Evolutionary conservation across 2,888 invertebrate species (phyloP), one percentile per base, ranked within the genome.

Genomic region (Zhengitettix transpicula): DNA sequence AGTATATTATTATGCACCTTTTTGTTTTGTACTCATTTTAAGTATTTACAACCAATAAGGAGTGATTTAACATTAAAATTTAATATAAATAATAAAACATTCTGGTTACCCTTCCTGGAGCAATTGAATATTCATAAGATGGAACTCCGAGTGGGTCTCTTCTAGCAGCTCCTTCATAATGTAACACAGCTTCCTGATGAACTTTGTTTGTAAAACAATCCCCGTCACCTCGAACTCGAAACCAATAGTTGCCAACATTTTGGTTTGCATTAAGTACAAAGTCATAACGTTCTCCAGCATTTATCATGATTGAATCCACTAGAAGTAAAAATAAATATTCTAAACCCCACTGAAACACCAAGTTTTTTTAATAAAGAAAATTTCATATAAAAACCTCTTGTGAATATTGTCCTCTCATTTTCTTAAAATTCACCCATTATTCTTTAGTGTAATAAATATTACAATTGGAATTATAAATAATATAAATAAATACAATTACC

Each of bases 231-330:
- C 72, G 69, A 44, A 74, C 72, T 57, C 73, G 68, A 54, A 78
- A 71, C 75, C 74, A 75, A 65, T 77, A 77, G 58, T 73, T 72
- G 2, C 67, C 71, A 14, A 67, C 61, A 5, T 65, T 63, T 59
- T 72, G 70, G 61, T 70, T 66, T 9, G 75, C 72, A 12, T 66
- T 63, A 9, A 77, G 60, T 42, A 77, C 71, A 58, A 77, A 73
- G 65, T 77, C 77, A 67, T 71, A 76, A 59, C 77, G 67, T 63
- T 78, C 78, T 2, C 78, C 78, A 14, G 74, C 73, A 63, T 72
- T 73, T 60, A 75, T 70, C 40, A 75, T 69, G 40, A 73, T 64
- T 0, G 71, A 68, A 52, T 73, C 71, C 40, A 70, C 71, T 68
- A 44, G 12, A 60, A 28, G 28, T 28, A 28, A 28, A 28, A n/a